Evolutionary conservation across 2,797 vertebrate genomes (phyloP), one percentile per base, ranked within the genome.

Genomic region (Melopsittacus undulatus): DNA sequence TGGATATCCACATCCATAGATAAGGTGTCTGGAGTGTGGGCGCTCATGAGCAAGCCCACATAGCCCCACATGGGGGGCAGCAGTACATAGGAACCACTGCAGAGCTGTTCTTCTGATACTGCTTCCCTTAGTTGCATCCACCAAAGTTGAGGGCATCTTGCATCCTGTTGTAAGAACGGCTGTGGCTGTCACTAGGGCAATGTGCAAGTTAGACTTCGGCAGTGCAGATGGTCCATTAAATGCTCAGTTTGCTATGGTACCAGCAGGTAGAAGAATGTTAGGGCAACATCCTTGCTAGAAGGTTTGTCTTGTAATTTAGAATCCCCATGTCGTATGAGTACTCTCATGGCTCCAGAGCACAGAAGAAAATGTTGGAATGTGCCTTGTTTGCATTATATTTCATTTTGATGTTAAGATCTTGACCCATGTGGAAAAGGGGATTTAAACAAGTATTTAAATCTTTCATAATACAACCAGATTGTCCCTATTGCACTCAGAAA

Each of bases 61-160:
- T 3, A 5, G 57, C 27, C 51, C 69, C 59, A 10, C 7, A 3
- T 0, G 1, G 24, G 59, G 43, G 24, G 22, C 51, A 32, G 38
- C 3, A 1, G 19, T 26, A 38, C 27, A 8, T 5, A 23, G 10
- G 32, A 9, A 34, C 48, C 3, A 9, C 26, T 29, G 38, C 1
- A 0, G 26, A 48, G 24, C 21, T 85, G 24, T 19, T 68, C 26
- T 46, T 45, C 30, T 46, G 22, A 43, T 32, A 8, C 21, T 5
- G 26, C 7, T 15, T 91, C 34, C 23, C 22, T 36, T 46, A 13
- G 7, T 10, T 70, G 38, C 22, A 57, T 24, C 22, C 24, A 11
- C 23, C 21, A 49, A 13, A 32, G 30, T 15, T 24, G 11, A 11
- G 15, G 19, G 24, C 27, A 6, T 21, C 12, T 16, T 57, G 49